Evolutionary conservation across 2,888 invertebrate genomes (phyloP), one percentile per base, ranked within the genome.

Genomic region (Paralinhomoeus sp.): DNA sequence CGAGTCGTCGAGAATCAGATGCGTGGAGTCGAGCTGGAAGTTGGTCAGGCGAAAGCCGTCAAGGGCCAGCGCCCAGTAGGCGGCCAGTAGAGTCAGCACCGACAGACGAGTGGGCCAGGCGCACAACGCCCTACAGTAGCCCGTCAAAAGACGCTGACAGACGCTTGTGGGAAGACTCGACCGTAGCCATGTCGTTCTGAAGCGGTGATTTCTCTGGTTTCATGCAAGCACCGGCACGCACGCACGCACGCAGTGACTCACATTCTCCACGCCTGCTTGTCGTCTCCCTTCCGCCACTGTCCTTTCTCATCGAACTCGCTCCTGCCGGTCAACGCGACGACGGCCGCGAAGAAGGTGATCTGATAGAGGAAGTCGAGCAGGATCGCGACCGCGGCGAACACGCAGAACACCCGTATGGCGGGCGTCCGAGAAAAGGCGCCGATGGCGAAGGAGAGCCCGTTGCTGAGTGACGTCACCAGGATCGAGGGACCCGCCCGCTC

Each of bases 401-500:
- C 45, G 39, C 55, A 55, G 45, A 55, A 55, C 1, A 53, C 35
- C 1, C 52, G 52, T 21, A 54, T 54, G 18, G 57, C 55, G 1
- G 55, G 55, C 9, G 53, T 54, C 12, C 53, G 49, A 2, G 55
- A 53, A 12, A 51, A 40, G 36, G 52, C 47, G 39, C 42, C 22
- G 24, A 55, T 52, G 13, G 47, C 53, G 34, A 55, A 55, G 1
- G 53, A 53, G 17, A 55, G 47, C n/a, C 49, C 49, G 34, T 55
- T 55, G 13, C 53, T 55, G 21, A 51, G 52, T 13, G 53, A 54
- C 15, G 54, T 55, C 12, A 55, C 52, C 12, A 53, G 54, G 33
- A 55, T 55, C 7, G 52, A 53, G 9, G 54, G 54, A 17, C 54
- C 54, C 2, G 53, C 54, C 44, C 52, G 52, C 39, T 51, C 52